These are phyloP conservation scores for Pachymerium ferrugineum DNA, from an alignment of 2,888 invertebrate genomes.

Conservation along the genomic window DNA sequence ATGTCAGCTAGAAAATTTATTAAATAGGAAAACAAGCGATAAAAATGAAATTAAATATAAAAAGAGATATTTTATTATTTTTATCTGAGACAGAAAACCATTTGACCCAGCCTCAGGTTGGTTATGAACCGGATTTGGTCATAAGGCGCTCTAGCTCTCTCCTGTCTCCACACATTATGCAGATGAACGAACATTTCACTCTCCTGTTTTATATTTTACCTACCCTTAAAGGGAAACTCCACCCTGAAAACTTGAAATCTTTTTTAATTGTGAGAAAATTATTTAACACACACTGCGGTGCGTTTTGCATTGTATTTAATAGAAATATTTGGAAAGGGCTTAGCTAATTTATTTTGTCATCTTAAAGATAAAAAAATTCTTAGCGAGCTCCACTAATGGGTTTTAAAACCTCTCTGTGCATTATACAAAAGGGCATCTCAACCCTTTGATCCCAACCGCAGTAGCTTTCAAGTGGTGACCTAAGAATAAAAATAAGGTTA, in stretches of 20 bases:
- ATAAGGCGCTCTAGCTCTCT: neutral
- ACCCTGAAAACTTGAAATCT: neutral
- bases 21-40: neutral
- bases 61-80: neutral
- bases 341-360: neutral
- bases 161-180: slow-evolving; percentile 19
- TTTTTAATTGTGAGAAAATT: neutral
- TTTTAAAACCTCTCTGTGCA: slow-evolving; percentile 11
- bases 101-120: neutral
- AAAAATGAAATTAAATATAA: neutral
- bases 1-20: neutral
- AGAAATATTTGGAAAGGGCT: neutral
- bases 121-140: slow-evolving; percentile 6
- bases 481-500: slow-evolving; percentile 20
- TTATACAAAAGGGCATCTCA: neutral
- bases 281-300: neutral
- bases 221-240: slow-evolving; percentile 17
- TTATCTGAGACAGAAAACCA: neutral
- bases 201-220: neutral
- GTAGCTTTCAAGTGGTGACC: slow-evolving; percentile 8
- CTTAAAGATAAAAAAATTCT: neutral
- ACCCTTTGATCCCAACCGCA: slow-evolving; percentile 4
- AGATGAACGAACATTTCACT: slow-evolving; percentile 15
- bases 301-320: neutral
- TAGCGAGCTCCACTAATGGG: neutral